phyloP scores from a whole-genome alignment of 2,888 invertebrate genomes.

The Morpho helenor region DNA sequence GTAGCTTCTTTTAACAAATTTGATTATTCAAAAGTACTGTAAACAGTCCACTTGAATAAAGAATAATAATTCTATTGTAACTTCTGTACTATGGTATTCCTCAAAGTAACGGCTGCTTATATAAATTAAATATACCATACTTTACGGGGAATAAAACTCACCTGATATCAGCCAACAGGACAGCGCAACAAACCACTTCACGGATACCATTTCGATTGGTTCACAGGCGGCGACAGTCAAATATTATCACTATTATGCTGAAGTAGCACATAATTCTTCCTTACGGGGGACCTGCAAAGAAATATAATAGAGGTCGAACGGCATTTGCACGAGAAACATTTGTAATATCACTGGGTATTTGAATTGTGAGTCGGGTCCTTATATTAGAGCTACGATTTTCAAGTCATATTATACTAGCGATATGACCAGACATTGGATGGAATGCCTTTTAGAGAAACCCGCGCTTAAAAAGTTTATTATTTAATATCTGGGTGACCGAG shows the following conservation, averaged over 20 bases:
- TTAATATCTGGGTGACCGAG: too few species aligned
- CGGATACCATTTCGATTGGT: constrained; percentile 40
- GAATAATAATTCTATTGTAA: too few species aligned
- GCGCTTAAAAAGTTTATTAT: too few species aligned
- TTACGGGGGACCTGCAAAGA: constrained; percentile 43
- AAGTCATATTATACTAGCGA: not conserved
- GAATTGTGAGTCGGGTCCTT: constrained; percentile 1
- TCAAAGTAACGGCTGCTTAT: too few species aligned
- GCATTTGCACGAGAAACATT: constrained; percentile 20
- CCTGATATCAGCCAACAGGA: constrained; percentile 49
- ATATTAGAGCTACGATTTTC: constrained; percentile 6
- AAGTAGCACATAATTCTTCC: constrained; percentile 51
- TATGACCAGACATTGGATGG: not conserved
- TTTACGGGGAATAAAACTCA: constrained; percentile 33
- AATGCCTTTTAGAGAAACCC: not conserved
- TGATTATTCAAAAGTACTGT: too few species aligned
- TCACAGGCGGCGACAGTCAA: constrained; percentile 45
- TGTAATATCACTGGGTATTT: constrained; percentile 11
- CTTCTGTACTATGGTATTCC: too few species aligned
- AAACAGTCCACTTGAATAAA: too few species aligned
- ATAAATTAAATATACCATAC: not conserved
- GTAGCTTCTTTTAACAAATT: too few species aligned
- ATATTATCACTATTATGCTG: constrained; percentile 62
- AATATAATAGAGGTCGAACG: constrained; percentile 19
- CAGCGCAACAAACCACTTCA: constrained; percentile 39